Evolutionary conservation across 1,140 invertebrate species (phyloP).

Genomic region (Myzus persicae): DNA sequence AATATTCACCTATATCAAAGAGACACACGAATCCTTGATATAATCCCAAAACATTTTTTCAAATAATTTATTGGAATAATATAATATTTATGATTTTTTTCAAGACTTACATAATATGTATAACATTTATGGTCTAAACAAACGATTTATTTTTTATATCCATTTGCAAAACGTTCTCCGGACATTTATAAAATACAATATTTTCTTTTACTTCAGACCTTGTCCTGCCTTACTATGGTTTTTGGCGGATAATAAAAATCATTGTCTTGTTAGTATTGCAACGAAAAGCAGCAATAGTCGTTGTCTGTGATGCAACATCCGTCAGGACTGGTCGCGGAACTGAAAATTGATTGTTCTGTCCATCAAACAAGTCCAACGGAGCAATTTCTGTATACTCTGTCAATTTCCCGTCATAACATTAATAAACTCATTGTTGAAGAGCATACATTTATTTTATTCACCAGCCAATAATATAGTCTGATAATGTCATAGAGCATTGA

Average conservation of each 20-base stretch:
- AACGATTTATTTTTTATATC: neutral
- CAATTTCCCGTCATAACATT: constrained; percentile 14
- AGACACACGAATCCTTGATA: neutral
- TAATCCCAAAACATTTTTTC: neutral
- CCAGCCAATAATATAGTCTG: neutral
- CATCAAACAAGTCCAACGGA: constrained; percentile 5
- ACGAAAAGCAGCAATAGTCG: neutral
- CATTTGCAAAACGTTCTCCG: neutral
- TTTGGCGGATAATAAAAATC: constrained; percentile 1
- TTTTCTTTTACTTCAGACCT: neutral
- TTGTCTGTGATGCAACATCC: constrained; percentile 15
- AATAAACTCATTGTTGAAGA: neutral
- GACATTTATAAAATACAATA: neutral
- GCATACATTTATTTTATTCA: neutral
- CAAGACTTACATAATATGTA: neutral
- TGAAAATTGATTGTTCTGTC: constrained; percentile 48
- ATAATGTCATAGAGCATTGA: neutral
- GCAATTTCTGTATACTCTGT: neutral
- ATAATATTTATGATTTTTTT: neutral
- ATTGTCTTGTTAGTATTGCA: neutral
- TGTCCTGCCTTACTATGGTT: neutral
- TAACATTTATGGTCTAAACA: neutral
- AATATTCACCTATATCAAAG: neutral
- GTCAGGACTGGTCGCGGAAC: constrained; percentile 30
- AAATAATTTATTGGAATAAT: neutral